Percentiles rank a stretch among this genome's conserved stretches.
phyloP scores from a whole-genome alignment of 2,888 invertebrate species.

The Diploptera punctata region DNA sequence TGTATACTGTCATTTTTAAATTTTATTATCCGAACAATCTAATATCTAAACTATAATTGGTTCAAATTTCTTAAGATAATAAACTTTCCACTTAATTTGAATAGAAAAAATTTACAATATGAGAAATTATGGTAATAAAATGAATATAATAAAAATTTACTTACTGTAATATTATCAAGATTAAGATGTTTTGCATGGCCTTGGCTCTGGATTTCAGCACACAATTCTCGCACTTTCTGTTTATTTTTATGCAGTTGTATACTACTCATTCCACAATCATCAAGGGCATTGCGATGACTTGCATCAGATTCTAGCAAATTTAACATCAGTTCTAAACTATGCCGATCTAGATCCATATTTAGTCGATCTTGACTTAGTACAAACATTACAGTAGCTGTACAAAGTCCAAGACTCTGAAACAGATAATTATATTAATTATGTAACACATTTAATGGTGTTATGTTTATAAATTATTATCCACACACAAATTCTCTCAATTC shows the following conservation, averaged over 20 bases:
- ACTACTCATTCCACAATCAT: conserved; percentile 76
- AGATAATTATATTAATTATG: too few relatives aligned
- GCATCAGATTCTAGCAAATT: conserved; percentile 89
- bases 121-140: too few relatives aligned
- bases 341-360: conserved; percentile 95
- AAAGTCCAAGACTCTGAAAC: conserved; percentile 82
- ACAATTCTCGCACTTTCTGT: conserved; percentile 85
- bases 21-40: too few relatives aligned
- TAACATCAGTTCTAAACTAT: conserved; percentile 93
- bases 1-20: too few relatives aligned
- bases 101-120: too few relatives aligned
- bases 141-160: too few relatives aligned
- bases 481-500: too few relatives aligned
- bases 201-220: conserved; percentile 90
- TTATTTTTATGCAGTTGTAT: conserved; percentile 85
- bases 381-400: conserved; percentile 96
- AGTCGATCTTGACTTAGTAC: conserved; percentile 95
- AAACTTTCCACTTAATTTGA: too few relatives aligned
- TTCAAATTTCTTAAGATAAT: too few relatives aligned
- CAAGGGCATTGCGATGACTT: conserved; percentile 76
- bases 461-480: too few relatives aligned
- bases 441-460: too few relatives aligned
- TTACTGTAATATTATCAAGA: conserved; percentile 90
- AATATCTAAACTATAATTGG: too few relatives aligned
- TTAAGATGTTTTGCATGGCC: conserved; percentile 93